These are phyloP conservation scores for Hirundo rustica DNA, from an alignment of 2,797 vertebrate genomes.

Conservation along the genomic window DNA sequence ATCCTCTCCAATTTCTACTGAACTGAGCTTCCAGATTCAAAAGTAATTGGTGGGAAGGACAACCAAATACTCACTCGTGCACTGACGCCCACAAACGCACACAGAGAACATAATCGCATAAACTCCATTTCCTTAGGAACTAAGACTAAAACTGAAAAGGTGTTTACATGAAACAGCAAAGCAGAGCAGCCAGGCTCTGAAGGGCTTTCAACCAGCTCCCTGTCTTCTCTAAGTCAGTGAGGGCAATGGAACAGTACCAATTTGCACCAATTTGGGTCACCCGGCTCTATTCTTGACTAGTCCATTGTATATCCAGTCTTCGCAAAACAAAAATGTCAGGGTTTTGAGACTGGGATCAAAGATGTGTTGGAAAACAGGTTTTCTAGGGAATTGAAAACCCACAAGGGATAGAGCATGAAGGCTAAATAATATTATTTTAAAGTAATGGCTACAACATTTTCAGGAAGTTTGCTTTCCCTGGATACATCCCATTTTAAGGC, in stretches of 20 bases:
- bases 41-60: not conserved
- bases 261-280: constrained; percentile 5
- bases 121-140: not conserved
- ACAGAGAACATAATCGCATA: not conserved
- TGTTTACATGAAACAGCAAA: not conserved
- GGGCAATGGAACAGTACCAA: not conserved
- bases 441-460: constrained; percentile 35
- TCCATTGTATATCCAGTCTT: constrained; percentile 15
- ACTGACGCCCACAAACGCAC: rapidly evolving
- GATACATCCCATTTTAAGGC: constrained; percentile 63
- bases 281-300: constrained; percentile 22
- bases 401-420: constrained; percentile 43
- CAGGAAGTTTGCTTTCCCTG: constrained; percentile 55
- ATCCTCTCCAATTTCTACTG: not conserved
- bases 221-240: not conserved
- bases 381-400: constrained; percentile 59
- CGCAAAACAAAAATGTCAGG: constrained; percentile 42
- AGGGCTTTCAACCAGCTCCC: not conserved
- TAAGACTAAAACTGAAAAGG: not conserved
- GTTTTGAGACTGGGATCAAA: constrained; percentile 34
- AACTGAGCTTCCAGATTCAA: not conserved
- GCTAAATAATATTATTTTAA: constrained; percentile 66
- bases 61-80: not conserved
- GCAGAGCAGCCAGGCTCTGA: not conserved
- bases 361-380: constrained; percentile 49